These are phyloP conservation scores for Nasonia longicornis DNA, from an alignment of 1,140 invertebrate genomes.

Conservation along the genomic window DNA sequence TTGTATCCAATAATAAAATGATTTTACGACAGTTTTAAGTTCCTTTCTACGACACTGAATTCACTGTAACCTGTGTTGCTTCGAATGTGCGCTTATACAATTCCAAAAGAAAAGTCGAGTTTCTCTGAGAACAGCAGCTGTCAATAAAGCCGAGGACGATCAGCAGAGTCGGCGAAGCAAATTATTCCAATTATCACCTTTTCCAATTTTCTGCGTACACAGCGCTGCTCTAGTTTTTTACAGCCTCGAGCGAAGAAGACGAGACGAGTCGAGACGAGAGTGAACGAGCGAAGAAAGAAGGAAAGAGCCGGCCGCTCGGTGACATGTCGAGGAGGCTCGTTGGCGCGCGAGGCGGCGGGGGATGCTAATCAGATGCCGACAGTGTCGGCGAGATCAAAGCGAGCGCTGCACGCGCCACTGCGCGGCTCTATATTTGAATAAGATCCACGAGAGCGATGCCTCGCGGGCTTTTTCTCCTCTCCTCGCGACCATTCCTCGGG, in stretches of 20 bases:
- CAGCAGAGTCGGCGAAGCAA: neutral
- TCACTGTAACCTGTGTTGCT: too few species aligned
- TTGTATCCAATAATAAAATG: too few species aligned
- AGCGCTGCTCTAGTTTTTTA: constrained; percentile 2
- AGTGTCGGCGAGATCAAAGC: constrained; percentile 65
- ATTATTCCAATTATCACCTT: constrained; percentile 1
- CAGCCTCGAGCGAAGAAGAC: neutral
- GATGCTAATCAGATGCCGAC: constrained; percentile 71
- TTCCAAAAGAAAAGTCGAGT: too few species aligned
- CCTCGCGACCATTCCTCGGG: neutral
- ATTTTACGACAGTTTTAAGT: too few species aligned
- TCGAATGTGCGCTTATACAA: too few species aligned
- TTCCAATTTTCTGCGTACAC: neutral
- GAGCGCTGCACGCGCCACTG: constrained; percentile 51
- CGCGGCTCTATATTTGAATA: constrained; percentile 60
- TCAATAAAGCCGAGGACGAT: neutral
- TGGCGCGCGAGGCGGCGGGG: constrained; percentile 48
- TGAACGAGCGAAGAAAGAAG: constrained; percentile 46
- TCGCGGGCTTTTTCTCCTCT: constrained; percentile 43
- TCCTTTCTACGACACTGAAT: too few species aligned
- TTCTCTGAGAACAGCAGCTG: too few species aligned
- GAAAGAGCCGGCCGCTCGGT: constrained; percentile 25
- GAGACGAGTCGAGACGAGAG: constrained; percentile 48
- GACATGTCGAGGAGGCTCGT: constrained; percentile 50
- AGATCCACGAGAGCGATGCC: constrained; percentile 45